Conservation (phyloP, 2,888 invertebrate genomes). For the Diplolepis rosae region DNA sequence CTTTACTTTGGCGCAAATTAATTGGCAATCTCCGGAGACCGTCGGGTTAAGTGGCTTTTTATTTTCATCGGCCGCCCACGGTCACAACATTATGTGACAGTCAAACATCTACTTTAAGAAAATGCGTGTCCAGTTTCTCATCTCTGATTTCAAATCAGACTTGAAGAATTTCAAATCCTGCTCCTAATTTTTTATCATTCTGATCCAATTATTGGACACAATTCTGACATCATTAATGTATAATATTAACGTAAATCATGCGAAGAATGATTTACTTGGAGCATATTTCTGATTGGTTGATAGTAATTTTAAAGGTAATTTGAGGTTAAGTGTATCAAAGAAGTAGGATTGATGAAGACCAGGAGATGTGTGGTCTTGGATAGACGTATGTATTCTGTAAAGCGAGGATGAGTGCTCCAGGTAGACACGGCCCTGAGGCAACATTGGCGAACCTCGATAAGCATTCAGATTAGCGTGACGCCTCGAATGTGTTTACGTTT, state of each 20-base stretch:
- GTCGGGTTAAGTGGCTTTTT: slow-evolving; percentile 66
- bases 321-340: background rate
- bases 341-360: background rate
- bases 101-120: slow-evolving; percentile 46
- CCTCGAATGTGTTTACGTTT: slow-evolving; percentile 73
- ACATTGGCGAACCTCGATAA: slow-evolving; percentile 70
- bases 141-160: slow-evolving; percentile 24
- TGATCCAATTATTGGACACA: background rate
- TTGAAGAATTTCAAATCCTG: too few relatives aligned
- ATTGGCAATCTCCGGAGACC: slow-evolving; percentile 64
- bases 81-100: slow-evolving; percentile 61
- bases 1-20: slow-evolving; percentile 67
- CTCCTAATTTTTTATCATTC: background rate
- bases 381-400: slow-evolving; percentile 23
- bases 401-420: slow-evolving; percentile 60
- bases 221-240: too few relatives aligned
- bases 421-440: slow-evolving; percentile 65
- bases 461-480: slow-evolving; percentile 73
- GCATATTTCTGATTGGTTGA: too few relatives aligned
- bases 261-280: too few relatives aligned
- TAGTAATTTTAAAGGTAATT: too few relatives aligned
- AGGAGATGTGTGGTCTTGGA: slow-evolving; percentile 11
- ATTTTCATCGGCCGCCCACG: slow-evolving; percentile 60
- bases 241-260: too few relatives aligned
- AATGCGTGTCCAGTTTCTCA: background rate